Conservation (phyloP, 2,888 invertebrate genomes). For the Liopterus haemorrhoidalis region DNA sequence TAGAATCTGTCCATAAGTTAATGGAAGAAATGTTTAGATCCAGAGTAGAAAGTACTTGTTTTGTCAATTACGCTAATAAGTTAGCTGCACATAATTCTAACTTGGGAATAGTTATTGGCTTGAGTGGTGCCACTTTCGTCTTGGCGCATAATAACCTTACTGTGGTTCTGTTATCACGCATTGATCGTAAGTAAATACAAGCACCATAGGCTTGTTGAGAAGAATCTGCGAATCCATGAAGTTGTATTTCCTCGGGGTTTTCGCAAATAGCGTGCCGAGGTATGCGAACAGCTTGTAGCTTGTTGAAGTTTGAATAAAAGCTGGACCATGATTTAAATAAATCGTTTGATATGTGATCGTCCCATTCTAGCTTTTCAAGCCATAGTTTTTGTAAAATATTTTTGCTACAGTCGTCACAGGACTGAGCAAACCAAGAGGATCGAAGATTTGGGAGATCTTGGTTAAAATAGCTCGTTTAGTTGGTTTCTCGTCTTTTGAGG, state of each 20-base stretch:
- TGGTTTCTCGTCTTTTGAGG: too few species aligned
- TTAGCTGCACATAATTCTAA: slow-evolving; percentile 36
- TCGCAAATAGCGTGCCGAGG: slow-evolving; percentile 6
- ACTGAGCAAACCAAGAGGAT: slow-evolving; percentile 31
- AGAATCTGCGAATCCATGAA: slow-evolving; percentile 34
- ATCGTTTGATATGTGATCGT: slow-evolving; percentile 24
- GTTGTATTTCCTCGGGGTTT: slow-evolving; percentile 8
- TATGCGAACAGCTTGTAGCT: too few species aligned
- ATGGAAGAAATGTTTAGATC: slow-evolving; percentile 10
- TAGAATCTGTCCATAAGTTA: slow-evolving; percentile 34
- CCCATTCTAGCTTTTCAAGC: slow-evolving; percentile 31
- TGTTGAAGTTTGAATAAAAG: too few species aligned
- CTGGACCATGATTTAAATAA: not conserved
- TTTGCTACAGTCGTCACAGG: slow-evolving; percentile 30
- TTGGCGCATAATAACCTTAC: slow-evolving; percentile 26
- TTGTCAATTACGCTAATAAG: slow-evolving; percentile 29
- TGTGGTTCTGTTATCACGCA: slow-evolving; percentile 1
- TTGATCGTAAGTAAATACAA: slow-evolving; percentile 25
- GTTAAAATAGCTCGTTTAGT: slow-evolving; percentile 32
- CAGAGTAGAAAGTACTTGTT: slow-evolving; percentile 13
- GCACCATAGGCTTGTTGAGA: slow-evolving; percentile 30
- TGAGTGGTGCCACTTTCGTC: slow-evolving; percentile 31
- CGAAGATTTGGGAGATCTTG: slow-evolving; percentile 31
- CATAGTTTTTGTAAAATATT: slow-evolving; percentile 31
- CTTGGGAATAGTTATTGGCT: slow-evolving; percentile 31